Evolutionary conservation across 2,888 invertebrate species (phyloP), one percentile per base, ranked within the genome.

Genomic region (Lasius fuliginosus): DNA sequence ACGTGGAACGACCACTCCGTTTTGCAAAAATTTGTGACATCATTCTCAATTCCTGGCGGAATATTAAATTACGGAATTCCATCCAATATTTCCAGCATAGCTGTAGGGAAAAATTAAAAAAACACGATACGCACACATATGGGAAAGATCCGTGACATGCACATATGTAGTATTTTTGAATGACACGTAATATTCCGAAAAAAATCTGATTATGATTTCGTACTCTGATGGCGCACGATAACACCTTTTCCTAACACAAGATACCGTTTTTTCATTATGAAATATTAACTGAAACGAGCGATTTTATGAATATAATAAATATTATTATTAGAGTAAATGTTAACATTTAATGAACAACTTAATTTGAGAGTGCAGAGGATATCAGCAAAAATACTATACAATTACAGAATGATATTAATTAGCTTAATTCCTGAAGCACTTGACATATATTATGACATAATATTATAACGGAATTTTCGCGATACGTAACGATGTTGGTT

Each of bases 21-120:
- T 79, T 79, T 46, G 73, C 58, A 79, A 79, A 79, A 79, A 79
- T 79, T 71, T 46, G 58, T 42, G 73, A 79, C 60, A 60, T 71
- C 23, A 23, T 60, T 60, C 79, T 33, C 79, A 60, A 71, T 71
- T 36, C 46, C 8, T 42, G 60, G 18, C 36, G 73, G 53, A 60
- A 60, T 71, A 79, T 71, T 71, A 71, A 71, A 71, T 79, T 60
- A 71, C 46, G 60, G 3, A 71, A 60, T 79, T 79, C 33, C 73
- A 60, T 60, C 33, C 60, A 3, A 71, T 60, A 71, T 69, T 60
- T 69, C 12, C 69, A 15, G 60, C 23, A n/a, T 69, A 33, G 40
- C 3, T 77, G 6, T 42, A 23, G 6, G 6, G 4, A 30, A 60
- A 40, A 79, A 79, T 27, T 53, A 46, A 60, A 79, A 53, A n/a